These are phyloP conservation scores for Sarcophilus harrisii DNA, from an alignment of 2,797 vertebrate genomes.

Conservation along the genomic window DNA sequence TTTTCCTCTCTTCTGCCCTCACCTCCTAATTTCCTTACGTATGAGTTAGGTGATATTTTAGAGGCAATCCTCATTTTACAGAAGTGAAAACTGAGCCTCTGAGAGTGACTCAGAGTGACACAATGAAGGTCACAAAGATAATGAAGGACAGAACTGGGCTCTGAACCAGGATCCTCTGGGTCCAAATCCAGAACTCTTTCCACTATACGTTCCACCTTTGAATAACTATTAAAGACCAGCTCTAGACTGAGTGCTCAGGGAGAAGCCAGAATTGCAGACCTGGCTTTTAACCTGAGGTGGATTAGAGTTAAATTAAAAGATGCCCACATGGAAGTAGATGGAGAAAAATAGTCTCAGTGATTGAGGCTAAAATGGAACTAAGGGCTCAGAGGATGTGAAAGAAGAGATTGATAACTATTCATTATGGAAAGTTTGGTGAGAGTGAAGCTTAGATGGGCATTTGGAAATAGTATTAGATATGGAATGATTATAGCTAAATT, in stretches of 20 bases:
- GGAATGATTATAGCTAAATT: background rate
- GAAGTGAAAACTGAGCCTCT: background rate
- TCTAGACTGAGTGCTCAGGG: background rate
- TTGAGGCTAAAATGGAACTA: background rate
- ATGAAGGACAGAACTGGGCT: background rate
- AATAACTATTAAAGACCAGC: background rate
- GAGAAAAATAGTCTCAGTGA: background rate
- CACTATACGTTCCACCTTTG: background rate
- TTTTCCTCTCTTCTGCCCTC: background rate
- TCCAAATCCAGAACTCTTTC: background rate
- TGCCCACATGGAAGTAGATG: background rate
- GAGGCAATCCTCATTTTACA: background rate
- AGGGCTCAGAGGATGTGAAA: background rate
- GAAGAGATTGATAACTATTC: background rate
- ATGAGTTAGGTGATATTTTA: background rate
- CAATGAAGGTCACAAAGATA: background rate
- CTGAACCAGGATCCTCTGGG: background rate
- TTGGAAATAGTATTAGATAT: background rate
- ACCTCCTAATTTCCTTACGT: background rate
- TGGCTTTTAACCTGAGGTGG: background rate
- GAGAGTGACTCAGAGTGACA: background rate
- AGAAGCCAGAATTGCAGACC: background rate
- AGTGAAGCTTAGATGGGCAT: fast-evolving
- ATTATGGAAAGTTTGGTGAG: background rate
- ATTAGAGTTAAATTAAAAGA: background rate